Percentiles rank a stretch among this genome's conserved stretches.
Conservation (phyloP, 2,113 vertebrate genomes). For the Conger conger region DNA sequence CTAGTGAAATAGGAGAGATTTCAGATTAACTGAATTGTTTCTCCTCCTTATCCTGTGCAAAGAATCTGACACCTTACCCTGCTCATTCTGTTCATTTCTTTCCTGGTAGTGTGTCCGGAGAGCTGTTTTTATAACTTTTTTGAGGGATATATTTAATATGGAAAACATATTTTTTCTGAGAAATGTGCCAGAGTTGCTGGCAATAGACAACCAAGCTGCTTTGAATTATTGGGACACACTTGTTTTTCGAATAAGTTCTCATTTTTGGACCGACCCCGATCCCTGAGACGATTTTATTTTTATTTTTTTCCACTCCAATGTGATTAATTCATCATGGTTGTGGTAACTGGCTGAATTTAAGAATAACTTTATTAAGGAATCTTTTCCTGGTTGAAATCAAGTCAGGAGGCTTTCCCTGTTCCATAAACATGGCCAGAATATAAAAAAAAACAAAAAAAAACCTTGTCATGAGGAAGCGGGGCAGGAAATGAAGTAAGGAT, state of each 20-base stretch:
- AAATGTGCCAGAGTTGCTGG: background rate
- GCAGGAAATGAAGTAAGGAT: constrained; percentile 34
- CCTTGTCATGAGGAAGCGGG: constrained; percentile 31
- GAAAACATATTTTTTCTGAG: constrained; percentile 12
- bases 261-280: background rate
- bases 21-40: constrained; percentile 65
- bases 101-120: constrained; percentile 13
- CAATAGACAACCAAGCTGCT: background rate
- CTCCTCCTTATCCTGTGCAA: constrained; percentile 55
- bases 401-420: background rate
- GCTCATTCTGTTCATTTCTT: constrained; percentile 40
- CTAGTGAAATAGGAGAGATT: constrained; percentile 64
- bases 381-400: constrained; percentile 3
- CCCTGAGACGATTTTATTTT: background rate
- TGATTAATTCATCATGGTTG: constrained; percentile 1
- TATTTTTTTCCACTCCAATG: constrained; percentile 7
- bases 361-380: background rate
- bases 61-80: constrained; percentile 60
- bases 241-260: constrained; percentile 15
- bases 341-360: background rate
- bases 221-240: constrained; percentile 12
- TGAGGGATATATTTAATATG: constrained; percentile 12
- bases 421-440: constrained; percentile 40
- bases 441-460: constrained; percentile 31
- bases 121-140: constrained; percentile 24